A percentile compares a stretch with the other conserved stretches of the same genome.
phyloP scores from a whole-genome alignment of 2,113 vertebrate genomes.

The Anser cygnoides region DNA sequence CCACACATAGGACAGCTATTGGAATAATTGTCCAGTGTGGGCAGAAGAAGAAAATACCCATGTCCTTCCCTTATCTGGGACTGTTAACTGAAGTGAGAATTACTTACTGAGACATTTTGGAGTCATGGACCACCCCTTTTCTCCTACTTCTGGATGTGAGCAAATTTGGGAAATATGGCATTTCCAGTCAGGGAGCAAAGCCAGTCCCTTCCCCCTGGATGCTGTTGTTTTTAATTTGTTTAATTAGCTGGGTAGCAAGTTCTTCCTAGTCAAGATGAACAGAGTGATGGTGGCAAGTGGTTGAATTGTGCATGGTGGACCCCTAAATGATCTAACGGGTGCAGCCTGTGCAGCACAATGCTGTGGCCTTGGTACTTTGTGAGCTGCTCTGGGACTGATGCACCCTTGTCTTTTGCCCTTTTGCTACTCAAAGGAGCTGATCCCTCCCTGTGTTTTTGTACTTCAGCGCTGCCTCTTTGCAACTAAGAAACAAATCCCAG shows the following conservation, averaged over 20 bases:
- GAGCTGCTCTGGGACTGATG: not conserved
- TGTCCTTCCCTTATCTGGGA: not conserved
- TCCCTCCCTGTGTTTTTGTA: not conserved
- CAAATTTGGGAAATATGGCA: not conserved
- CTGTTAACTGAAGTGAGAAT: not conserved
- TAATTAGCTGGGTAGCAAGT: not conserved
- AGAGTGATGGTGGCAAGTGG: not conserved
- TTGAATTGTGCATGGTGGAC: not conserved
- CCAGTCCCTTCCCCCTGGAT: not conserved
- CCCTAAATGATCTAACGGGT: not conserved
- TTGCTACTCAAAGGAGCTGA: not conserved
- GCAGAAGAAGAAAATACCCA: not conserved
- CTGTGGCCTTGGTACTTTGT: not conserved
- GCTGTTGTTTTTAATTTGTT: not conserved
- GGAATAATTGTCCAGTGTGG: conserved; percentile 18
- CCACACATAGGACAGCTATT: conserved; percentile 41
- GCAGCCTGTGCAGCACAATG: not conserved
- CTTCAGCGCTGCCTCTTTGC: not conserved
- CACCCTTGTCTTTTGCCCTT: not conserved
- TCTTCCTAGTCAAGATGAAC: not conserved
- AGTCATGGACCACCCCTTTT: not conserved
- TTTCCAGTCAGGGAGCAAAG: not conserved
- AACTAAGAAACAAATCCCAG: not conserved
- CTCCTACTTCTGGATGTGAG: not conserved
- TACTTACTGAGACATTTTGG: not conserved